Evolutionary conservation across 2,113 vertebrate species (phyloP).

Genomic region (Pagrus major): DNA sequence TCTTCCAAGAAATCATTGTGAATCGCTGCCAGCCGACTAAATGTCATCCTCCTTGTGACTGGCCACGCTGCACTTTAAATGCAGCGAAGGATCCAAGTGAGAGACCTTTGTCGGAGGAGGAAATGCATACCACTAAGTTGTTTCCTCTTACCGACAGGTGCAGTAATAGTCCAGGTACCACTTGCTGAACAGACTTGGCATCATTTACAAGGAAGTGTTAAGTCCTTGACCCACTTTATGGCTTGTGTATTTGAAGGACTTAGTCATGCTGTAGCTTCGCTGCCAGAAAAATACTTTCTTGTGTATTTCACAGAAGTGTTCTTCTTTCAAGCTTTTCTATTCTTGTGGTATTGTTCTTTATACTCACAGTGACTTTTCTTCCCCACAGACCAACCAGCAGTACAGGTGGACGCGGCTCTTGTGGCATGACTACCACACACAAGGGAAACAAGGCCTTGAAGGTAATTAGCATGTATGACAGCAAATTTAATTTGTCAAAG

Average conservation of each 20-base stretch:
- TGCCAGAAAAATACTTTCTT: neutral
- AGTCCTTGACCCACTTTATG: slow-evolving; percentile 77
- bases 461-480: slow-evolving; percentile 79
- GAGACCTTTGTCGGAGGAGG: neutral
- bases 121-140: slow-evolving; percentile 20
- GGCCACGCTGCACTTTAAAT: slow-evolving; percentile 14
- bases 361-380: slow-evolving; percentile 31
- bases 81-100: neutral
- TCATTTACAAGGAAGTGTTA: slow-evolving; percentile 44
- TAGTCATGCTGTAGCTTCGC: slow-evolving; percentile 36
- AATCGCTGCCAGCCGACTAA: slow-evolving; percentile 55
- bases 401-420: slow-evolving; percentile 86
- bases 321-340: neutral
- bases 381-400: slow-evolving; percentile 83
- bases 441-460: slow-evolving; percentile 99
- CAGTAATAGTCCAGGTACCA: slow-evolving; percentile 45
- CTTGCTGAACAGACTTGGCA: slow-evolving; percentile 36
- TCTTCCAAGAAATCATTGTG: slow-evolving; percentile 49
- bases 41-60: slow-evolving; percentile 45
- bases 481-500: neutral
- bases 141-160: slow-evolving; percentile 49
- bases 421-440: slow-evolving; percentile 99
- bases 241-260: slow-evolving; percentile 45
- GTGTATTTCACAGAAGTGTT: neutral
- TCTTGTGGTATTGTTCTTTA: neutral